Conservation (phyloP, 1,140 invertebrate genomes). For the Anadara kagoshimensis region DNA sequence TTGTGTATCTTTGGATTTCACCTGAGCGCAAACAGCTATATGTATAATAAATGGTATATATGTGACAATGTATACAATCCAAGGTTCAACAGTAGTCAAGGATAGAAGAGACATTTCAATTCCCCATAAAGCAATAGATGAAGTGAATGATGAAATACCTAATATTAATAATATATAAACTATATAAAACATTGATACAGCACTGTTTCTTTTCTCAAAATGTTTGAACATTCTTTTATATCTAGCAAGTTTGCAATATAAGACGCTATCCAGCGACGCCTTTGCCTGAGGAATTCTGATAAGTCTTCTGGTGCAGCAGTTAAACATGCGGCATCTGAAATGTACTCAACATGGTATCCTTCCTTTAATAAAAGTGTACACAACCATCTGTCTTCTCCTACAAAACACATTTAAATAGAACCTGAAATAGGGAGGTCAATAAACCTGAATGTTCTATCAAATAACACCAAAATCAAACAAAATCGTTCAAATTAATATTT, state of each 20-base stretch:
- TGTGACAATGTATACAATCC: too few species aligned
- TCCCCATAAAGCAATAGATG: slow-evolving; percentile 80
- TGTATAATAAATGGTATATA: too few species aligned
- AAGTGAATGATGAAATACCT: slow-evolving; percentile 77
- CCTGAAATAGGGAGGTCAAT: neutral
- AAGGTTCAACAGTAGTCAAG: too few species aligned
- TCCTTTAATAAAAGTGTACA: slow-evolving; percentile 79
- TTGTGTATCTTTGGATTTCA: too few species aligned
- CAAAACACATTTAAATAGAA: neutral
- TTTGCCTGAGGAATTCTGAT: slow-evolving; percentile 79
- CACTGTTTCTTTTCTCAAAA: slow-evolving; percentile 64
- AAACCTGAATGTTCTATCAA: neutral
- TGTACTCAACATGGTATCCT: slow-evolving; percentile 88
- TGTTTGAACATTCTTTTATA: slow-evolving; percentile 69
- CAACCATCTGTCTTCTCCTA: slow-evolving; percentile 80
- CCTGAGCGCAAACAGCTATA: too few species aligned
- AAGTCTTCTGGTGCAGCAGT: slow-evolving; percentile 90
- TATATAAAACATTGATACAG: slow-evolving; percentile 60
- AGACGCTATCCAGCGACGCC: slow-evolving; percentile 80
- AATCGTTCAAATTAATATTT: too few species aligned
- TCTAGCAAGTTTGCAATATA: slow-evolving; percentile 82
- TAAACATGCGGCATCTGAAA: slow-evolving; percentile 97
- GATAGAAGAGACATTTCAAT: slow-evolving; percentile 76
- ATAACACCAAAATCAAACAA: neutral
- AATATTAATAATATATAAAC: slow-evolving; percentile 71